A percentile compares a stretch with the other conserved stretches of the same genome.
Conservation (phyloP, 2,888 invertebrate species). For the Morpho deidamia region DNA sequence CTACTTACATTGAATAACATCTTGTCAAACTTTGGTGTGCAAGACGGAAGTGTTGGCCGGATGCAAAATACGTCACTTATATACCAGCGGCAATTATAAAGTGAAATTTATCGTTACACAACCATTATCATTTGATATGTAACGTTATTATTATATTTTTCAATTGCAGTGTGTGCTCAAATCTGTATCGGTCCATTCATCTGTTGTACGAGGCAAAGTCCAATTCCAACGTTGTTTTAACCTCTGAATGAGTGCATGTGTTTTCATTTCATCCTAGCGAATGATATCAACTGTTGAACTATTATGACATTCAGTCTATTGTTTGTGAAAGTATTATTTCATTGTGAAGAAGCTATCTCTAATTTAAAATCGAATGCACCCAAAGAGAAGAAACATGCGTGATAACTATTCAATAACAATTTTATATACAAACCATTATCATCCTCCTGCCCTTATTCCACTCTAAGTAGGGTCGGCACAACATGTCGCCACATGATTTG, state of each 20-base stretch:
- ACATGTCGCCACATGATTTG: too few relatives aligned
- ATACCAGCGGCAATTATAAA: slow-evolving; percentile 38
- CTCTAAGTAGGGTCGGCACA: too few relatives aligned
- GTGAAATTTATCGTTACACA: slow-evolving; percentile 40
- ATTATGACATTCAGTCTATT: slow-evolving; percentile 9
- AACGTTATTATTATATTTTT: slow-evolving; percentile 28
- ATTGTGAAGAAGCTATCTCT: not conserved
- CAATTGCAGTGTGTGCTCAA: slow-evolving; percentile 1
- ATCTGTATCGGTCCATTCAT: not conserved
- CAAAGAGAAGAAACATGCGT: not conserved
- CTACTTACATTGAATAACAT: slow-evolving; percentile 19
- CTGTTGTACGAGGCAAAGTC: not conserved
- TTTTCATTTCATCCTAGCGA: slow-evolving; percentile 26
- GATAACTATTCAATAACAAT: not conserved
- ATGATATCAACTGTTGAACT: slow-evolving; percentile 34
- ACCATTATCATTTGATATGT: slow-evolving; percentile 31
- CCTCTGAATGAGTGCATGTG: slow-evolving; percentile 14
- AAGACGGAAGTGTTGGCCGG: slow-evolving; percentile 35
- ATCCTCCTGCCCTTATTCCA: too few relatives aligned
- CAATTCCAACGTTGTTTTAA: not conserved
- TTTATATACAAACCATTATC: too few relatives aligned
- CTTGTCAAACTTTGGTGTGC: not conserved
- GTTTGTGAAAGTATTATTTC: slow-evolving; percentile 9
- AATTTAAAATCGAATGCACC: not conserved
- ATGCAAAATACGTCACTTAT: slow-evolving; percentile 35